Base-by-base conservation (phyloP, 2,888 invertebrate species). In the Eristalinus sepulchralis region DNA sequence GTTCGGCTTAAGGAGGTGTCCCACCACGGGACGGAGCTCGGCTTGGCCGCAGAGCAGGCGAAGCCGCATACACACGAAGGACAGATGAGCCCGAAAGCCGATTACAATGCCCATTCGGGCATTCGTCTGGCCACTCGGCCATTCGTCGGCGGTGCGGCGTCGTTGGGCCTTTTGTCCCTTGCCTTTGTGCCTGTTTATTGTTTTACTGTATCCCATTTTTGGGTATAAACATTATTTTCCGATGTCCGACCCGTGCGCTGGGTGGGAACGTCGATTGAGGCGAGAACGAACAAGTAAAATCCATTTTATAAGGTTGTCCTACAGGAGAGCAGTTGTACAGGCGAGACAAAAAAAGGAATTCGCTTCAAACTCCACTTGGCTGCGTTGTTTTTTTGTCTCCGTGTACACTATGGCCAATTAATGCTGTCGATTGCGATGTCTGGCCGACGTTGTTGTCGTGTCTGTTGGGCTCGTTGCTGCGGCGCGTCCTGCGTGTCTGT, bases 401-500 rank as follows among this genome's bases (percentile, higher is more conserved):
- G 83, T 79, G 86, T 83, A 86, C 86, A 86, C 86, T 86, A 86
- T 86, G 86, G 86, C 83, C 86, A 86, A 86, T 86, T 86, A 86
- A 86, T 86, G 86, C 66, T 79, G 86, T 78, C 83, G 86, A 83
- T 86, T 86, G 83, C 71, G 57, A 75, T 75, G 73, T 70, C 73
- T 82, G 47, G 17, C 47, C 47, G 47, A n/a, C n/a, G 85, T 77
- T 62, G 75, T 36, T 73, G 67, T 72, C 39, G 39, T 67, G 66
- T 60, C 33, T 70, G 55, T 33, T 47, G n/a, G 5, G 17, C 1
- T 17, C 5, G 47, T 8, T n/a, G 17, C 47, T 17, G 47, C 47
- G 17, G 6, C 39, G 64, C 66, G 62, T 86, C 78, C 71, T 86
- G 86, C 78, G 86, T 86, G 86, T 78, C 71, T 75, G 66, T 85